Evolutionary conservation across 2,113 vertebrate species (phyloP).

Genomic region (Callipepla californica): DNA sequence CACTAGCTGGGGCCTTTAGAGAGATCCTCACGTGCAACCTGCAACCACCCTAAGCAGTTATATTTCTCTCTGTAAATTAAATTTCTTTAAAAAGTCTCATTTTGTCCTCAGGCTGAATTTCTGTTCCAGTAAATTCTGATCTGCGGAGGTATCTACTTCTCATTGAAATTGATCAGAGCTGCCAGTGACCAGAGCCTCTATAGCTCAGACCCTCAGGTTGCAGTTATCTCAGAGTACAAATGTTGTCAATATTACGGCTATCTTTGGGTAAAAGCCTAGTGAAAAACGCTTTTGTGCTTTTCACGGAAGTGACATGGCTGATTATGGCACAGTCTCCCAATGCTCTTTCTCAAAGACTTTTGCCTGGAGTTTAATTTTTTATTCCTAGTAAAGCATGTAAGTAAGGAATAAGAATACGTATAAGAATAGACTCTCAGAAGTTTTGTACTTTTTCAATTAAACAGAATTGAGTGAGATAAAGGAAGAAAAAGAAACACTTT

Average conservation of each 20-base stretch:
- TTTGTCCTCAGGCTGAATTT: slow-evolving; percentile 57
- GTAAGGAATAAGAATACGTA: not conserved
- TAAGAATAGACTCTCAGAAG: not conserved
- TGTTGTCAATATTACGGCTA: slow-evolving; percentile 38
- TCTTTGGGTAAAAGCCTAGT: slow-evolving; percentile 9
- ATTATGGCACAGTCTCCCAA: not conserved
- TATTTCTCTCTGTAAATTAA: slow-evolving; percentile 52
- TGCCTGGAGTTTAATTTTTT: not conserved
- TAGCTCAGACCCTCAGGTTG: slow-evolving; percentile 56
- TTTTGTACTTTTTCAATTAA: slow-evolving; percentile 10
- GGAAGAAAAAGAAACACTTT: not conserved
- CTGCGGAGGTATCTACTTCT: slow-evolving; percentile 49
- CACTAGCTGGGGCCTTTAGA: not conserved
- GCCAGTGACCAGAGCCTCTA: slow-evolving; percentile 25
- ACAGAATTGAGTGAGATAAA: not conserved
- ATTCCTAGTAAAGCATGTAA: not conserved
- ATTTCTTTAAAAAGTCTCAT: slow-evolving; percentile 38
- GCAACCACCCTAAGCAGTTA: slow-evolving; percentile 7
- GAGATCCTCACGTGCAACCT: not conserved
- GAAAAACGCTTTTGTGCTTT: slow-evolving; percentile 25
- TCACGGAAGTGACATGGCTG: not conserved
- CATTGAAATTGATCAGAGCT: slow-evolving; percentile 59
- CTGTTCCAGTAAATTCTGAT: slow-evolving; percentile 61
- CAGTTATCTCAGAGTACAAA: slow-evolving; percentile 15
- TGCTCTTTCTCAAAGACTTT: not conserved